These are phyloP conservation scores for Eurois occulta DNA, from an alignment of 2,888 invertebrate genomes.

Conservation along the genomic window DNA sequence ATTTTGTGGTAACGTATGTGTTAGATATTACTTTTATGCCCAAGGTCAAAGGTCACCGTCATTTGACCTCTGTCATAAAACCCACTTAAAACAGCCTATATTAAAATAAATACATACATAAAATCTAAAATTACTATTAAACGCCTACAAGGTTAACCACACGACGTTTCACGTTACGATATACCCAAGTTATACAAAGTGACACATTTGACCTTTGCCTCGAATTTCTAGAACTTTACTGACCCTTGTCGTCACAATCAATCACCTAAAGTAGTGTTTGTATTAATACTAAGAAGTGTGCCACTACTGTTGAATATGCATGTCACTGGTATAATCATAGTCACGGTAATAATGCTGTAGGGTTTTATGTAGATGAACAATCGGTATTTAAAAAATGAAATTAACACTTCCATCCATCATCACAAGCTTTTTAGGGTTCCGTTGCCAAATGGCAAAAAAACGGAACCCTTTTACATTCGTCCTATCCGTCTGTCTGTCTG, in stretches of 20 bases:
- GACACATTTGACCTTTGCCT: conserved; percentile 35
- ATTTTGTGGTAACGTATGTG: background rate
- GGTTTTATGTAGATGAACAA: too few relatives aligned
- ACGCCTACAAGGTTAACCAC: conserved; percentile 2
- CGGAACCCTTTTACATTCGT: too few relatives aligned
- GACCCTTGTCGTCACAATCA: conserved; percentile 9
- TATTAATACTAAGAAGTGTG: background rate
- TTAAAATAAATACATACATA: conserved; percentile 1
- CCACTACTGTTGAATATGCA: background rate
- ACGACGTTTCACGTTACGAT: conserved; percentile 9
- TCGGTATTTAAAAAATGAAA: too few relatives aligned
- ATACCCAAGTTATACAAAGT: conserved; percentile 23
- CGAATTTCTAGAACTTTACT: conserved; percentile 13
- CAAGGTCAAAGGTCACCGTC: background rate
- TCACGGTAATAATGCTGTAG: background rate
- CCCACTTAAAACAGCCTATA: background rate
- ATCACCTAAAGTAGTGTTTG: conserved; percentile 26
- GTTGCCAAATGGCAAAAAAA: too few relatives aligned
- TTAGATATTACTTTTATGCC: background rate
- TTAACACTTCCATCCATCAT: too few relatives aligned
- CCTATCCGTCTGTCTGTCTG: too few relatives aligned
- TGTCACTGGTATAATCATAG: background rate
- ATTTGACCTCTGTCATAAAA: conserved; percentile 1
- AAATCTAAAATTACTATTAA: background rate
- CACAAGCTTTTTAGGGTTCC: too few relatives aligned